Evolutionary conservation across 2,888 invertebrate genomes (phyloP), one percentile per base, ranked within the genome.

Genomic region (Temnothorax rugatulus): DNA sequence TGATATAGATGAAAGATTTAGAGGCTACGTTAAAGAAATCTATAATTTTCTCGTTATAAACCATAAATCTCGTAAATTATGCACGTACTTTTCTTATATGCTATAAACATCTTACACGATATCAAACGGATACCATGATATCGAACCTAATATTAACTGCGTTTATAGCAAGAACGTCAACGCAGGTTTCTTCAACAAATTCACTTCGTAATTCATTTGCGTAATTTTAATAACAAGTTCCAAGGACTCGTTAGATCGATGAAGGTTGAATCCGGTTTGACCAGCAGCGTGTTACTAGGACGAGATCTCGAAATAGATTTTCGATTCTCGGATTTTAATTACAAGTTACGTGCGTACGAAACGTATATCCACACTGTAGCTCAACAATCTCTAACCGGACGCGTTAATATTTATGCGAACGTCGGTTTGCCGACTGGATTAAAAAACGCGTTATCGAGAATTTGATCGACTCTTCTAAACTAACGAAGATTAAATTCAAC

Each of bases 221-320:
- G 79, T 69, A 69, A 79, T 79, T 79, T 79, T 79, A 79, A 79
- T 79, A 79, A 69, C 79, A 59, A 79, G 79, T 57, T 69, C 68
- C 79, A 79, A 79, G 79, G 79, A 69, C 44, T 79, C 69, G 15
- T 54, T 54, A 68, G 57, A 68, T 59, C 69, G 77, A 77, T 68
- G 68, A 68, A 66, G 54, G 44, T 44, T 79, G 68, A 69, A 79
- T 69, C 79, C 79, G 69, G 79, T 79, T 79, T 79, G 18, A 79
- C 79, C 57, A 69, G 69, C 69, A 69, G 57, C 79, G 44, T 57
- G 69, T 79, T 69, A 79, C 69, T 79, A 69, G 79, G 69, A 79
- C 57, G 79, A 79, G 69, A 79, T 79, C 57, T 79, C 69, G 69
- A 79, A 79, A 79, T 79, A 79, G 79, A 79, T 79, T 79, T 79